These are phyloP conservation scores for Anoplolepis gracilipes DNA, from an alignment of 1,140 invertebrate genomes.

Conservation along the genomic window DNA sequence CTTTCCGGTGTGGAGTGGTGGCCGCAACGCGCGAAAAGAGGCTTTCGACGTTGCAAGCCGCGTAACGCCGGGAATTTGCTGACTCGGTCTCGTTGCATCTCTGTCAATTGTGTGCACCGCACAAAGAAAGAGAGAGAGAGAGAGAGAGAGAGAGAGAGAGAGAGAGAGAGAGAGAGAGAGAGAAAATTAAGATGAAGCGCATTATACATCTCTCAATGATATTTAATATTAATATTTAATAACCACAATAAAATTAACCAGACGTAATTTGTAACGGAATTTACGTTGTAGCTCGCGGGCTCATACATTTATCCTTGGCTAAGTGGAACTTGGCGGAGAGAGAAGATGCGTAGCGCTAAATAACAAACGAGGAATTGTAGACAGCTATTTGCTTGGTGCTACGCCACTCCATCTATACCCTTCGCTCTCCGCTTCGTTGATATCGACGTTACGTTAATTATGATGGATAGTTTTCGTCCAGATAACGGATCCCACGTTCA, in stretches of 20 bases:
- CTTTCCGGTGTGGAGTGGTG: constrained; percentile 10
- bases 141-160: constrained; percentile 14
- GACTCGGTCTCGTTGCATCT: constrained; percentile 20
- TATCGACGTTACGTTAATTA: constrained; percentile 51
- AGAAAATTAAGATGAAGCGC: no score
- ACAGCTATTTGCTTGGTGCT: not conserved
- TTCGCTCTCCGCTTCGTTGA: not conserved
- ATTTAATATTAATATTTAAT: constrained; percentile 49
- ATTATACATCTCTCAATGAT: constrained; percentile 33
- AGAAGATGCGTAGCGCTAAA: constrained; percentile 38
- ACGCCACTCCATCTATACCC: not conserved
- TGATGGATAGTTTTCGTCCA: constrained; percentile 16
- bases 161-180: not conserved
- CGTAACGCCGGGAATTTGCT: constrained; percentile 64
- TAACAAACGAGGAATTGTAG: constrained; percentile 48
- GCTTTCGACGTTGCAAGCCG: constrained; percentile 63
- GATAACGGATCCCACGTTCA: constrained; percentile 1
- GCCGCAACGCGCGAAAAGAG: constrained; percentile 60
- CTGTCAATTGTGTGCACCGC: constrained; percentile 30
- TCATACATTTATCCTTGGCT: constrained; percentile 22
- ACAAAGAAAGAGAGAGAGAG: not conserved
- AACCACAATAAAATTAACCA: constrained; percentile 46
- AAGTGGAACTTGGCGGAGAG: not conserved
- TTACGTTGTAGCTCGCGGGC: constrained; percentile 38
- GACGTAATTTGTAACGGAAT: constrained; percentile 29